Base-by-base conservation (phyloP, 2,888 invertebrate genomes). In the Caenorhabditis japonica region DNA sequence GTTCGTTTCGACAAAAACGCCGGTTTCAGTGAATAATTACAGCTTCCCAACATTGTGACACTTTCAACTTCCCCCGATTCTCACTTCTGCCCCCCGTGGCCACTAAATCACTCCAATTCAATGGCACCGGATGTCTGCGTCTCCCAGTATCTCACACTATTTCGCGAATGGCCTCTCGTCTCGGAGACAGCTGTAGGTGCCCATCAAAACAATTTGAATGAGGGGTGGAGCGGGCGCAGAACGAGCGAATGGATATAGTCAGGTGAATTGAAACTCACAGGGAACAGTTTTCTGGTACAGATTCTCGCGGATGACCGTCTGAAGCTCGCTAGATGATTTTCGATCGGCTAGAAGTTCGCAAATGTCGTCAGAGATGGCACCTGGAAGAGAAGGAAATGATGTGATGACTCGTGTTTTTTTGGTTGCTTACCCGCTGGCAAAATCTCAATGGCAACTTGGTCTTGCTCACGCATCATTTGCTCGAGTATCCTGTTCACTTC, bases 291-390 rank as follows among this genome's bases (percentile, higher is more conserved):
- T 88, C 80, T 90, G 88, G 86, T 91, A 91, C 60, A 92, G 88
- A 86, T 92, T 92, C 85, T 92, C 91, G 61, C 91, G 87, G 64
- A 92, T 91, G n/a, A 91, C 91, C 76, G 91, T 91, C 86, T 92
- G 92, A 44, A 91, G 89, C 72, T 91, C 91, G 34, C 51, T 47
- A 4, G 75, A 55, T 38, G 66, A 77, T 7, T 69, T 61, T 38
- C 77, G 72, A 52, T 85, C 83, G 2, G 77, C 73, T 7, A 85
- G 68, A 25, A 85, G 64, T 53, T 83, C 79, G 30, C 79, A 73
- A 5, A 85, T 76, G 39, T 85, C 83, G 33, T 77, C 75, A 4
- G 81, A 74, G 4, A 84, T 68, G 4, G 51, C 53, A 64, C 81
- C 80, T n/a, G n/a, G n/a, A n/a, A n/a, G n/a, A n/a, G n/a, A n/a